Percentiles rank a stretch among this genome's conserved stretches.
phyloP scores from a whole-genome alignment of 2,888 invertebrate species.

The Pachycephus smyrnensis region DNA sequence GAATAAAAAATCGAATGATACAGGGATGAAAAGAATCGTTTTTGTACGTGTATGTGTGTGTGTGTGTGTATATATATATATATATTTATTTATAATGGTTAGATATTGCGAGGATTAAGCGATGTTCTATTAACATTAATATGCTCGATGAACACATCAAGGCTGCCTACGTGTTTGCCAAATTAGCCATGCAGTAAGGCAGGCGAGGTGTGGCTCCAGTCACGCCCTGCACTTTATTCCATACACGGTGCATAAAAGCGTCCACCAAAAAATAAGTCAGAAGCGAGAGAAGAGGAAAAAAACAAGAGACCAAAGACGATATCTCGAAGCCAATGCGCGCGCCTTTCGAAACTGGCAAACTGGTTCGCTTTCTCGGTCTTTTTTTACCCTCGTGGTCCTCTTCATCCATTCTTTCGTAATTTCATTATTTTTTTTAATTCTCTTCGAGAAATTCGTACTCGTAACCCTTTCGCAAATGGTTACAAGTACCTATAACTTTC shows the following conservation, averaged over 20 bases:
- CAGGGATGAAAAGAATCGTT: not conserved
- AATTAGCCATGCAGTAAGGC: conserved; percentile 17
- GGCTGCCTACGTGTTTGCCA: conserved; percentile 19
- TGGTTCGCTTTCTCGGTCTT: not conserved
- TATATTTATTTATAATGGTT: not conserved
- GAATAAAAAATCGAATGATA: not conserved
- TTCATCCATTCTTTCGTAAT: not conserved
- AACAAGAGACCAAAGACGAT: not conserved
- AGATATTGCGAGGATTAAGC: not conserved
- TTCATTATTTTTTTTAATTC: not conserved
- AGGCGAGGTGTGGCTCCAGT: conserved; percentile 1
- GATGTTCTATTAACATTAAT: conserved; percentile 19
- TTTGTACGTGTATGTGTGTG: not conserved
- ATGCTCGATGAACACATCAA: conserved; percentile 23
- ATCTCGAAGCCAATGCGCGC: not conserved
- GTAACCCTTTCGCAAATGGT: not conserved
- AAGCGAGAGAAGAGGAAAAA: not conserved
- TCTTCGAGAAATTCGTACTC: not conserved
- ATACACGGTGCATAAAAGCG: conserved; percentile 12
- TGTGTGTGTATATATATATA: too few species aligned
- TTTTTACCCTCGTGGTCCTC: not conserved
- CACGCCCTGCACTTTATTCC: conserved; percentile 24
- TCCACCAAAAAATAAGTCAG: conserved; percentile 1
- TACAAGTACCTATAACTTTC: not conserved
- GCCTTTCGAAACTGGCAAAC: not conserved